Conservation (phyloP, 2,888 invertebrate species). For the Acanthococcus lagerstroemiae region DNA sequence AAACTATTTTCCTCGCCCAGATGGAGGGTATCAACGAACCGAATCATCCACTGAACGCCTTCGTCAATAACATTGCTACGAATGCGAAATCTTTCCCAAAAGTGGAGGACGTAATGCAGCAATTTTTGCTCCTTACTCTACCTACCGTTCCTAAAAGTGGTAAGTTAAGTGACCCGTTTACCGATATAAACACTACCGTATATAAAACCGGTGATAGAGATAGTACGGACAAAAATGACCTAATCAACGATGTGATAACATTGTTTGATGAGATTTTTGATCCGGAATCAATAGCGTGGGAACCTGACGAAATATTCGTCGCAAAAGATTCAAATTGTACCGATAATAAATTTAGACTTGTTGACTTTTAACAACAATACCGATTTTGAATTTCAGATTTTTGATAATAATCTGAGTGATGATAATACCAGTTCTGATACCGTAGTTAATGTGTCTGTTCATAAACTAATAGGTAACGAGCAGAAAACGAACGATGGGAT, state of each 20-base stretch:
- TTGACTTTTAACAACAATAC: not conserved
- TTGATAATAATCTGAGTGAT: too few species aligned
- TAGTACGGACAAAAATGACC: not conserved
- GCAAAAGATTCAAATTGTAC: not conserved
- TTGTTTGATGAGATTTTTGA: not conserved
- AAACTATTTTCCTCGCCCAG: not conserved
- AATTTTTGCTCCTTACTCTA: not conserved
- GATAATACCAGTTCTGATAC: not conserved
- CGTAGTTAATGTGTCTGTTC: not conserved
- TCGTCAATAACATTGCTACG: not conserved
- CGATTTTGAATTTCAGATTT: not conserved
- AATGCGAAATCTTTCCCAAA: not conserved
- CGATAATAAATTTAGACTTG: not conserved
- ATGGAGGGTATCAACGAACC: not conserved
- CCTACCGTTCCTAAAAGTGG: not conserved
- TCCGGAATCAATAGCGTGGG: not conserved
- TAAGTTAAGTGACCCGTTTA: not conserved
- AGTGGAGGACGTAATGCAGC: not conserved
- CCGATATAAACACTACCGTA: not conserved
- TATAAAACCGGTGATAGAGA: not conserved
- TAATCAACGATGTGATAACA: not conserved
- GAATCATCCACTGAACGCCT: not conserved
- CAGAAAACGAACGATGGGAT: not conserved
- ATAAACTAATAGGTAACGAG: not conserved
- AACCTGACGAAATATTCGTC: not conserved